A percentile compares a stretch with the other conserved stretches of the same genome.
Evolutionary conservation across 1,140 invertebrate genomes (phyloP).

Genomic region (Chlorops oryzae): DNA sequence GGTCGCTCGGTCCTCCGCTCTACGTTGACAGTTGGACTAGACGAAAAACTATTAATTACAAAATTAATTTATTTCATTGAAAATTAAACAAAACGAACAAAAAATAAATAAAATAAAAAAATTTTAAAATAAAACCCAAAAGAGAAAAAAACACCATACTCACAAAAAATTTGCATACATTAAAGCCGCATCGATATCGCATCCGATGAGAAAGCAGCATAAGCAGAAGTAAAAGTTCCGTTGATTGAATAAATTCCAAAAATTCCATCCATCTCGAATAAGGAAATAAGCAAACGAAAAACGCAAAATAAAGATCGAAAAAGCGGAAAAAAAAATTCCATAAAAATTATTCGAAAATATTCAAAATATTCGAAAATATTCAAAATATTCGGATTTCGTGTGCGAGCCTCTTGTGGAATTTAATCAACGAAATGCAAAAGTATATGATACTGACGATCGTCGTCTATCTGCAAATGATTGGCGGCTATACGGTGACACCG

Average conservation of each 20-base stretch:
- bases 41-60: too few species aligned
- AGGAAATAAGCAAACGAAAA: conserved; percentile 9
- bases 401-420: conserved; percentile 19
- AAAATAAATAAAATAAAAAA: background rate
- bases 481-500: conserved; percentile 26
- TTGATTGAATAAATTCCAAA: conserved; percentile 11
- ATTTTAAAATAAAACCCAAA: conserved; percentile 12
- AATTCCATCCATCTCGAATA: conserved; percentile 7
- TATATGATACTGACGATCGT: conserved; percentile 42
- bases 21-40: too few species aligned
- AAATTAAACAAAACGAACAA: background rate
- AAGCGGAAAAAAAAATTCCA: background rate
- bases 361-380: too few species aligned
- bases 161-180: conserved; percentile 1
- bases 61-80: background rate
- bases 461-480: conserved; percentile 34
- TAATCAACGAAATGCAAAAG: conserved; percentile 35
- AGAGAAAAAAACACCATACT: conserved; percentile 13
- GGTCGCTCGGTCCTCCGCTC: too few species aligned
- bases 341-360: background rate
- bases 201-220: too few species aligned
- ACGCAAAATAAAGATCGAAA: too few species aligned
- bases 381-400: conserved; percentile 25
- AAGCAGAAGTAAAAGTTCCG: background rate
- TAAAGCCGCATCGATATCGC: too few species aligned